Evolutionary conservation across 2,888 invertebrate species (phyloP).

Genomic region (Ferrisia virgata): DNA sequence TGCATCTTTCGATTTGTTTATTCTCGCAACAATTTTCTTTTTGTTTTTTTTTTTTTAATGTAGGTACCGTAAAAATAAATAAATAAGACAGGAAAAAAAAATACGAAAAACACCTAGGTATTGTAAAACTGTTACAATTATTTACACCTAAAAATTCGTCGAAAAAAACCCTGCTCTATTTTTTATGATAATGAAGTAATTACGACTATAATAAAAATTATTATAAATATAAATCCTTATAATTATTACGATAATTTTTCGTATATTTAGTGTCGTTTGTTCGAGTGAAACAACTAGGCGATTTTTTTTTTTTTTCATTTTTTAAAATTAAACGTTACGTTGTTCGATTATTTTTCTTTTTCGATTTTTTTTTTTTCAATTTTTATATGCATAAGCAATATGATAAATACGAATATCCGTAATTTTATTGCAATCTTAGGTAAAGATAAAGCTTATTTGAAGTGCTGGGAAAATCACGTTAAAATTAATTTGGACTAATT

Average conservation of each 20-base stretch:
- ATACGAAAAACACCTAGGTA: not conserved
- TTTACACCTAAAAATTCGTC: not conserved
- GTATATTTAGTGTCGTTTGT: not conserved
- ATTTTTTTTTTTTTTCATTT: not conserved
- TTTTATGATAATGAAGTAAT: constrained; percentile 6
- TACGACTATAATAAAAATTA: constrained; percentile 16
- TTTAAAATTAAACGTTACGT: not conserved
- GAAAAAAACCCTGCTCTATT: constrained; percentile 19
- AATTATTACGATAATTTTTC: not conserved
- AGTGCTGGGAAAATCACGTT: not conserved
- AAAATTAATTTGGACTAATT: too few relatives aligned
- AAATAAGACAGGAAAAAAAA: not conserved
- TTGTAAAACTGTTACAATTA: not conserved
- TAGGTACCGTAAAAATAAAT: not conserved
- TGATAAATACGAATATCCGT: too few relatives aligned
- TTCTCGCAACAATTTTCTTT: not conserved
- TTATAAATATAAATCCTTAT: constrained; percentile 11
- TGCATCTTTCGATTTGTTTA: not conserved
- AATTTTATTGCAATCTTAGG: not conserved
- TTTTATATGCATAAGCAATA: too few relatives aligned
- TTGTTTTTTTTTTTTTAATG: too few relatives aligned
- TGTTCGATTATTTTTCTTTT: not conserved
- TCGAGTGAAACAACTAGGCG: not conserved
- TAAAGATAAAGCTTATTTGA: not conserved
- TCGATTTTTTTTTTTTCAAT: not conserved